phyloP scores from a whole-genome alignment of 1,140 invertebrate species.

The Drosophila jambulina region DNA sequence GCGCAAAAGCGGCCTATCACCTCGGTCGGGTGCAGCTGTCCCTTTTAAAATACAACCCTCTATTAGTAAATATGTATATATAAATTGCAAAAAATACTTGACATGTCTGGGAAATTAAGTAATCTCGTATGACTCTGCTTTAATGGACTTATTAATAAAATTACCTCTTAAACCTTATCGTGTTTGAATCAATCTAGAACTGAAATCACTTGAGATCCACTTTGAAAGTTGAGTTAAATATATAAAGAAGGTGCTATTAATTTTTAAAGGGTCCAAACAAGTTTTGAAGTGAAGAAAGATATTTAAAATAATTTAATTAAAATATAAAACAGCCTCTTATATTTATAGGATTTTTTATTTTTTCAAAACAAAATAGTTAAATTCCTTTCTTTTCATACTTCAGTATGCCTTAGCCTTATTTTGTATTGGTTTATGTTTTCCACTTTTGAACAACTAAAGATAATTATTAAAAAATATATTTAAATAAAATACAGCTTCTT shows the following conservation, averaged over 20 bases:
- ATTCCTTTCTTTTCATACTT: too few species aligned
- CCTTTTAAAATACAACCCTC: slow-evolving; percentile 62
- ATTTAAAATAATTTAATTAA: too few species aligned
- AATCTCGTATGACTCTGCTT: neutral
- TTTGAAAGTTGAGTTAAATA: neutral
- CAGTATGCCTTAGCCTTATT: too few species aligned
- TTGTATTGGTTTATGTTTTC: too few species aligned
- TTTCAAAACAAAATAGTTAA: too few species aligned
- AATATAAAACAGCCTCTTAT: neutral
- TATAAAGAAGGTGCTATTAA: neutral
- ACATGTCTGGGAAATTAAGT: slow-evolving; percentile 2
- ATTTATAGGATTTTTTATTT: neutral
- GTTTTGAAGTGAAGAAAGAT: neutral
- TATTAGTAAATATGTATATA: neutral
- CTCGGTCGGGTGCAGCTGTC: slow-evolving; percentile 49
- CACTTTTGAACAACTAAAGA: neutral
- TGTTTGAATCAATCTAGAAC: neutral
- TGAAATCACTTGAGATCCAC: slow-evolving; percentile 1
- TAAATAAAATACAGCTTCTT: neutral
- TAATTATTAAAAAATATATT: neutral
- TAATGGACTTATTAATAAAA: slow-evolving; percentile 11
- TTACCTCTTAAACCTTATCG: slow-evolving; percentile 9
- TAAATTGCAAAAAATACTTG: slow-evolving; percentile 4
- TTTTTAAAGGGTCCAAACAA: neutral
- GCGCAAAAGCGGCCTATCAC: slow-evolving; percentile 69